Base-by-base conservation (phyloP, 2,888 invertebrate genomes). In the Vanessa cardui region DNA sequence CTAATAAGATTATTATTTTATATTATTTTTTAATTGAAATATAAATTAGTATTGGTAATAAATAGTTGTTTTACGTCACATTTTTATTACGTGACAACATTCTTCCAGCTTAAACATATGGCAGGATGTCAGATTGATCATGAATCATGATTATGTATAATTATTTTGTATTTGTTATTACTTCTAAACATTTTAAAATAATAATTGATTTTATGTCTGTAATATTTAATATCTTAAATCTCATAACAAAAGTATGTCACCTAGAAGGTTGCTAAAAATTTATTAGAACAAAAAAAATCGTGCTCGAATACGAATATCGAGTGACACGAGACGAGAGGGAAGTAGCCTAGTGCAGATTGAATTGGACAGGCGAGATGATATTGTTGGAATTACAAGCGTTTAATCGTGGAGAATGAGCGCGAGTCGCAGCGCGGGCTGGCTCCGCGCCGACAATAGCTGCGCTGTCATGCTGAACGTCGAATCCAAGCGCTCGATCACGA, bases 321-420 rank as follows among this genome's bases (percentile, higher is more conserved):
- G 80, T 83, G 85, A 86, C 83, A 83, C 77, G 83, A 83, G 83
- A 83, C 80, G 82, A 79, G 77, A 83, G 79, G 78, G 77, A 76
- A 60, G 73, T 72, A 69, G 78, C 73, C 75, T 73, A 77, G 78
- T 78, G 82, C 79, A 87, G 88, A 91, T 90, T 86, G 87, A 87
- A 88, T 87, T 83, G 80, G 88, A 88, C 87, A 85, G 88, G 77
- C 79, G 78, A 81, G 83, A 87, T 86, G 88, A 89, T 90, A 92
- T 88, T 90, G 85, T 90, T 85, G 89, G 89, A 90, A 91, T 91
- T 90, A 90, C 86, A 89, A 90, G 89, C 91, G 88, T 90, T 90
- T 89, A 90, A 91, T 91, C 87, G 86, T 80, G 84, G 83, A 82
- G 88, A 87, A 87, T 83, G 86, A 83, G 86, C 87, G 83, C 84